Percentiles rank a stretch among this genome's conserved stretches.
Conservation (phyloP, 2,888 invertebrate species). For the Leuctra nigra region DNA sequence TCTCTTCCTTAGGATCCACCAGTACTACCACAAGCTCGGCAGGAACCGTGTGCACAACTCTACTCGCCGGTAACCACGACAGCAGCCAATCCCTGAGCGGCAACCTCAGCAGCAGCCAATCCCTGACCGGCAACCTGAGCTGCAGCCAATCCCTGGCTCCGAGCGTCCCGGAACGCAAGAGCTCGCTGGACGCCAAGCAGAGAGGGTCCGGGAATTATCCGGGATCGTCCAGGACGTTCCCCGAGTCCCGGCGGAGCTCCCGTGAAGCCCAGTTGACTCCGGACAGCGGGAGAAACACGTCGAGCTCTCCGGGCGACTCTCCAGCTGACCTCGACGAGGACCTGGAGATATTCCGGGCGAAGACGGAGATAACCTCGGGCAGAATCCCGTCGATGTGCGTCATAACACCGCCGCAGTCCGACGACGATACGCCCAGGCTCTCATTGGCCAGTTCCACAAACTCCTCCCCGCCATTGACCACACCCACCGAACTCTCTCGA, state of each 20-base stretch:
- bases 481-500: not conserved
- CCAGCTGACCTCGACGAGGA: slow-evolving; percentile 64
- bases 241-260: slow-evolving; percentile 26
- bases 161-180: slow-evolving; percentile 35
- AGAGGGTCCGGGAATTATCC: not conserved
- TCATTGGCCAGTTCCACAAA: too few species aligned
- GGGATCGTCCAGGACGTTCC: not conserved
- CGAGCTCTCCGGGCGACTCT: slow-evolving; percentile 68
- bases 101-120: slow-evolving; percentile 47
- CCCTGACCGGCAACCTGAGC: slow-evolving; percentile 54
- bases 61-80: slow-evolving; percentile 57
- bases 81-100: slow-evolving; percentile 50
- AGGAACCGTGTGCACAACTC: slow-evolving; percentile 80
- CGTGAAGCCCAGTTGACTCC: slow-evolving; percentile 55
- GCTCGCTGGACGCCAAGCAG: slow-evolving; percentile 54
- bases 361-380: slow-evolving; percentile 80
- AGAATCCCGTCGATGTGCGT: slow-evolving; percentile 90
- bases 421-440: slow-evolving; percentile 65
- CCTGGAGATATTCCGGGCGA: slow-evolving; percentile 75
- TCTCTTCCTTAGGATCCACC: slow-evolving; percentile 49
- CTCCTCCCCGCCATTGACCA: not conserved
- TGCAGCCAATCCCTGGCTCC: slow-evolving; percentile 39
- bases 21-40: slow-evolving; percentile 87
- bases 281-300: slow-evolving; percentile 75
- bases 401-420: slow-evolving; percentile 80